Evolutionary conservation across 2,113 vertebrate genomes (phyloP).

Genomic region (Monarcha castaneiventris): DNA sequence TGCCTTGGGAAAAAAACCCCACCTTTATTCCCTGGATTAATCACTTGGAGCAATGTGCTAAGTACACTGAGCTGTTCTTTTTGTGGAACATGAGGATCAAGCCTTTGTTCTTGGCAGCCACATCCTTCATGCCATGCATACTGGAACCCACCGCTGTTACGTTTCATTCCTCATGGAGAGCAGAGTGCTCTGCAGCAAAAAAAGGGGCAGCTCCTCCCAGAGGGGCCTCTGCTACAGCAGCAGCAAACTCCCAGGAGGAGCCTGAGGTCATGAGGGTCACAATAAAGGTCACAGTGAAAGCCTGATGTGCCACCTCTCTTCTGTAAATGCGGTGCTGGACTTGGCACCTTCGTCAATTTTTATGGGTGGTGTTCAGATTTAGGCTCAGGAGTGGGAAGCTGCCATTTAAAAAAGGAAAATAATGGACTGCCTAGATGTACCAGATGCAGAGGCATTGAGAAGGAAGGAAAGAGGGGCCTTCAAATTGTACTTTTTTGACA

Average conservation of each 20-base stretch:
- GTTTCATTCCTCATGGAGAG: not conserved
- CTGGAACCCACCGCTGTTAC: not conserved
- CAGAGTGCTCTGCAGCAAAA: not conserved
- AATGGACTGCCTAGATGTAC: not conserved
- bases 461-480: not conserved
- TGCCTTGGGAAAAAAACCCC: not conserved
- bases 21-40: not conserved
- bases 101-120: conserved; percentile 33
- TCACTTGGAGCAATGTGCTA: conserved; percentile 15
- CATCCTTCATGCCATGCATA: conserved; percentile 2
- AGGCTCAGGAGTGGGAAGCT: not conserved
- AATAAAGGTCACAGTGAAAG: not conserved
- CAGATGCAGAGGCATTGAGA: not conserved
- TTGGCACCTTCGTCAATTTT: not conserved
- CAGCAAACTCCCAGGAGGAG: not conserved
- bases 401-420: not conserved
- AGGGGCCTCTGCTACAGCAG: not conserved
- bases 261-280: not conserved
- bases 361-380: not conserved
- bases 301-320: not conserved
- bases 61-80: conserved; percentile 13
- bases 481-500: not conserved
- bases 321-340: not conserved
- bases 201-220: not conserved
- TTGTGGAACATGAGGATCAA: not conserved